These are phyloP conservation scores for Helostoma temminkii DNA, from an alignment of 2,797 vertebrate genomes.

Conservation along the genomic window DNA sequence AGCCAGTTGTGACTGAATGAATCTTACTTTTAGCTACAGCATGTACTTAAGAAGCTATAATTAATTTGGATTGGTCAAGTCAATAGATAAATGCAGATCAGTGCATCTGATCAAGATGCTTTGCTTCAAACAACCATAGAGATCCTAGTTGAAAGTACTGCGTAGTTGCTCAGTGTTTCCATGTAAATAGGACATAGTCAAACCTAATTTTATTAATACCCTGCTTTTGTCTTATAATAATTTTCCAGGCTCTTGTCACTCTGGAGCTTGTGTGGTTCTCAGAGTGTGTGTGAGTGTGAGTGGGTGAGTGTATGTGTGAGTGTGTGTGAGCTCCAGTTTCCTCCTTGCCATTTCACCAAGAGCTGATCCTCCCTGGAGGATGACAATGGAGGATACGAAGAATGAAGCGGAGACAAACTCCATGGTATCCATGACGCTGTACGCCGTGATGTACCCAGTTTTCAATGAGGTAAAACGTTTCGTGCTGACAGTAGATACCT, in stretches of 20 bases:
- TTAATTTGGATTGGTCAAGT: neutral
- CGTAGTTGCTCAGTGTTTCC: neutral
- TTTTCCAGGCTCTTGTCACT: conserved; percentile 57
- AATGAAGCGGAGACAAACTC: conserved; percentile 99
- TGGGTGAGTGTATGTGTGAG: conserved; percentile 71
- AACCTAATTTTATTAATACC: neutral
- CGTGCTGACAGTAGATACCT: neutral
- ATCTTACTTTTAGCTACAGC: neutral
- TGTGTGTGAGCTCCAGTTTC: conserved; percentile 84
- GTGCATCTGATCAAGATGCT: neutral
- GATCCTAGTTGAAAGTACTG: neutral
- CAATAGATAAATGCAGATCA: too few relatives aligned
- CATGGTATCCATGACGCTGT: conserved; percentile 99
- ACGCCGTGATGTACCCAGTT: conserved; percentile 98
- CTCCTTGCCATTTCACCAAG: conserved; percentile 71
- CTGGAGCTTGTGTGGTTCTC: conserved; percentile 63
- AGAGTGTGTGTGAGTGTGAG: conserved; percentile 59
- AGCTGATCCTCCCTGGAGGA: conserved; percentile 94
- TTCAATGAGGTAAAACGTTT: conserved; percentile 93
- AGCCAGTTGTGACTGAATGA: neutral
- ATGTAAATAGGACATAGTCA: neutral
- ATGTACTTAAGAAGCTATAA: neutral
- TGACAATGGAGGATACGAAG: conserved; percentile 99
- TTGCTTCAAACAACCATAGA: neutral
- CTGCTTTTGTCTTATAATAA: neutral